Evolutionary conservation across 2,797 vertebrate species (phyloP).

Genomic region (Babyrousa celebensis): DNA sequence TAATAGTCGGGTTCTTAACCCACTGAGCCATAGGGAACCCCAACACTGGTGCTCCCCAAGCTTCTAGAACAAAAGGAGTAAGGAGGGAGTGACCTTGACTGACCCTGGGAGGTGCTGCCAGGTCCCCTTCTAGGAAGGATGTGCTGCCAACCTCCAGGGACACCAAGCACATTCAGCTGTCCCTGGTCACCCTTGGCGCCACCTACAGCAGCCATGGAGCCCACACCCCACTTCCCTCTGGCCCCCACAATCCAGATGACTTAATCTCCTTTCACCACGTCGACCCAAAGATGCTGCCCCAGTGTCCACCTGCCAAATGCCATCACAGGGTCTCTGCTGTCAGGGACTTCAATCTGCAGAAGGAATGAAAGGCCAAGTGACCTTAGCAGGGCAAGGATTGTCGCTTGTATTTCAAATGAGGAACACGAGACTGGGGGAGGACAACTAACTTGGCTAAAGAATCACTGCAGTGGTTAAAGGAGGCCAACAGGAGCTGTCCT

Average conservation of each 20-base stretch:
- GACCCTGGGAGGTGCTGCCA: accelerated
- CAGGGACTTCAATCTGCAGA: accelerated
- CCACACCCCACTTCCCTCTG: neutral
- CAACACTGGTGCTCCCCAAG: accelerated
- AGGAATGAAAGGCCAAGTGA: neutral
- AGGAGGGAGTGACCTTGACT: accelerated
- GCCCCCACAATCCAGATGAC: accelerated
- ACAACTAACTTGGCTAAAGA: neutral
- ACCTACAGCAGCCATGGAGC: neutral
- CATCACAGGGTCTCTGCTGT: neutral
- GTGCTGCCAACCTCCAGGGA: accelerated
- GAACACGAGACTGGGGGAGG: neutral
- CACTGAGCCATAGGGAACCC: too few species aligned
- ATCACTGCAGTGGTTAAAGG: accelerated
- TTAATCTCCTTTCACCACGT: neutral
- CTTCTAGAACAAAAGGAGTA: accelerated
- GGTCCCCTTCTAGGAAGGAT: accelerated
- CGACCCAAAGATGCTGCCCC: accelerated
- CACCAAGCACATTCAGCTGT: neutral
- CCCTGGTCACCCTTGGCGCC: neutral
- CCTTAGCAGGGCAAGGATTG: accelerated
- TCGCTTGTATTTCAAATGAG: neutral
- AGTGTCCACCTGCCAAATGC: accelerated
- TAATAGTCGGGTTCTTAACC: too few species aligned
- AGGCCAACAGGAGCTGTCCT: neutral